Evolutionary conservation across 2,113 vertebrate genomes (phyloP).

Genomic region (Chlamydotis undulata): DNA sequence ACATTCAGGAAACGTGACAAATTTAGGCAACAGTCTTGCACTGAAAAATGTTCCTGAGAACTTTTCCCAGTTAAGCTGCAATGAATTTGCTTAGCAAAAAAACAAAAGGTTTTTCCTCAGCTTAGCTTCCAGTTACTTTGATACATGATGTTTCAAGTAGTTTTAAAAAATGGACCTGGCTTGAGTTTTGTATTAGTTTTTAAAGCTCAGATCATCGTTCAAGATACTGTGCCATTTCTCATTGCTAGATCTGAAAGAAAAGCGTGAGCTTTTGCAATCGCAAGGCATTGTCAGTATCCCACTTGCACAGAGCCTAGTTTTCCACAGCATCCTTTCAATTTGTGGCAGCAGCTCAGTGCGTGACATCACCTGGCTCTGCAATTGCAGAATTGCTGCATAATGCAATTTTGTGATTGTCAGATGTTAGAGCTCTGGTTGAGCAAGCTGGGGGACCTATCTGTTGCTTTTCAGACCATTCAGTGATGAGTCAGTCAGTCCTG

Average conservation of each 20-base stretch:
- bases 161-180: slow-evolving; percentile 22
- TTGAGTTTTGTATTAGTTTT: slow-evolving; percentile 35
- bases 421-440: neutral
- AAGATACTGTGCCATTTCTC: slow-evolving; percentile 23
- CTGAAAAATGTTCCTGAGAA: slow-evolving; percentile 63
- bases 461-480: neutral
- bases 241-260: neutral
- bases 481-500: neutral
- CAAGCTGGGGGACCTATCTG: neutral
- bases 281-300: neutral
- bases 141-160: slow-evolving; percentile 49
- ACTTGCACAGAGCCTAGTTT: neutral
- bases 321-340: neutral
- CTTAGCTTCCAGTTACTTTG: slow-evolving; percentile 55
- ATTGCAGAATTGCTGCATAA: neutral
- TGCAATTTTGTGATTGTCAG: neutral
- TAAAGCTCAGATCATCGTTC: slow-evolving; percentile 30
- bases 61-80: slow-evolving; percentile 52
- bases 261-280: neutral
- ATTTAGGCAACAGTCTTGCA: neutral
- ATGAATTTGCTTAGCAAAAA: slow-evolving; percentile 64
- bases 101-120: slow-evolving; percentile 41
- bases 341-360: neutral
- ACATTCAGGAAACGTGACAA: slow-evolving; percentile 47
- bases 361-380: neutral